Evolutionary conservation across 2,797 vertebrate genomes (phyloP).

Genomic region (Sebastes matsubarae): DNA sequence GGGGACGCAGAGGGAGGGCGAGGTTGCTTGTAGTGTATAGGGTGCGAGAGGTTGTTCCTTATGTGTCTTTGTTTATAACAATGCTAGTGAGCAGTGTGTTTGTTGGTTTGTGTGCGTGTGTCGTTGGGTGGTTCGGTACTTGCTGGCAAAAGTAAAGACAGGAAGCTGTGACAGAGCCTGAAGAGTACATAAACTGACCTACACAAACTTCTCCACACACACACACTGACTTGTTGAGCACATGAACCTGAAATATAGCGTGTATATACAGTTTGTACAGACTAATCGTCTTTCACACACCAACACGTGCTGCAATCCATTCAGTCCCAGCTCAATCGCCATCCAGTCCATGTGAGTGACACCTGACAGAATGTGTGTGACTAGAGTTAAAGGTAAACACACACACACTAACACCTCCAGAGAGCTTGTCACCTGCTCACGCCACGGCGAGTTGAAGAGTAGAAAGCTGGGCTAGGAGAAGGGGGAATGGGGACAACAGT

Average conservation of each 20-base stretch:
- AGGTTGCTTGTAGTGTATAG: neutral
- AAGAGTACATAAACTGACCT: neutral
- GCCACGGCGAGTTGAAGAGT: neutral
- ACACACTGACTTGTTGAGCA: slow-evolving; percentile 2
- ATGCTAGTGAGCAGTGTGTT: neutral
- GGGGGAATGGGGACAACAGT: slow-evolving; percentile 30
- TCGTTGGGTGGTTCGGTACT: neutral
- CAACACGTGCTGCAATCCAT: neutral
- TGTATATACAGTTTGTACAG: neutral
- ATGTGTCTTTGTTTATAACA: neutral
- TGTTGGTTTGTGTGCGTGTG: neutral
- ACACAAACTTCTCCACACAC: neutral
- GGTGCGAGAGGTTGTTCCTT: neutral
- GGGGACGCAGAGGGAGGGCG: neutral
- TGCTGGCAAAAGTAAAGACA: neutral
- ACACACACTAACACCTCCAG: slow-evolving; percentile 40
- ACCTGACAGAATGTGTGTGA: slow-evolving; percentile 56
- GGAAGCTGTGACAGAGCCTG: neutral
- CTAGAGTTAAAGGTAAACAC: slow-evolving; percentile 52
- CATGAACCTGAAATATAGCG: neutral
- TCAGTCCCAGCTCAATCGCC: slow-evolving; percentile 14
- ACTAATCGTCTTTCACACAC: neutral
- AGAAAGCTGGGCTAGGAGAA: slow-evolving; percentile 10
- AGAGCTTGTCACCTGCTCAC: slow-evolving; percentile 57
- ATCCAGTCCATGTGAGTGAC: slow-evolving; percentile 38